Conservation (phyloP, 2,113 vertebrate genomes). For the Anarrhichthys ocellatus region DNA sequence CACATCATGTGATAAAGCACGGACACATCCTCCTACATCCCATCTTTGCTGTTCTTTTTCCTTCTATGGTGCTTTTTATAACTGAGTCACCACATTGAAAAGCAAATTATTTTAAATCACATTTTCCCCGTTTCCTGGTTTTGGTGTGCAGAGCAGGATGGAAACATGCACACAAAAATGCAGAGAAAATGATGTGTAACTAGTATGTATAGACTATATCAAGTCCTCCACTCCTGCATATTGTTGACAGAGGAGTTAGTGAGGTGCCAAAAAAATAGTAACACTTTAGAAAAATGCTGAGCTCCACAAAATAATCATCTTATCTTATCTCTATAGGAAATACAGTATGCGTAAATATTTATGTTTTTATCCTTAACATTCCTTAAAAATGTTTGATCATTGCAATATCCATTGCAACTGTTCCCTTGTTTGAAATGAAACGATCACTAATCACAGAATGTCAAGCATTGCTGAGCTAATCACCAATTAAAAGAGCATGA, state of each 20-base stretch:
- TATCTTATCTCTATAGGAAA: not conserved
- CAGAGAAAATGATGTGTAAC: not conserved
- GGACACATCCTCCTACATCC: not conserved
- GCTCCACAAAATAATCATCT: not conserved
- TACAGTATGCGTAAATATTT: not conserved
- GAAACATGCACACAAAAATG: not conserved
- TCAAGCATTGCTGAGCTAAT: constrained; percentile 10
- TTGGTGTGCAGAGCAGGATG: constrained; percentile 9
- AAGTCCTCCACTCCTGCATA: not conserved
- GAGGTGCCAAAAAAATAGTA: not conserved
- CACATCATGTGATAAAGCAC: not conserved
- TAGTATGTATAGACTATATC: no score
- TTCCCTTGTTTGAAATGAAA: not conserved
- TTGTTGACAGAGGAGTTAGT: not conserved
- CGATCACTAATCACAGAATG: not conserved
- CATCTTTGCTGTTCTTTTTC: not conserved
- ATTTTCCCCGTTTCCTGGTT: constrained; percentile 18
- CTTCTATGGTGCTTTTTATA: not conserved
- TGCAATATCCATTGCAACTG: not conserved
- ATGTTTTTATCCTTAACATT: not conserved
- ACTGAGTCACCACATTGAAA: constrained; percentile 1
- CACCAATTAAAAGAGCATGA: not conserved
- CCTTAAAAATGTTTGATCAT: not conserved
- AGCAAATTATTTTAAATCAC: constrained; percentile 17
- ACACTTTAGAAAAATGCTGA: not conserved